Evolutionary conservation across 2,113 vertebrate species (phyloP), one percentile per base, ranked within the genome.

Genomic region (Atlantisia rogersi): DNA sequence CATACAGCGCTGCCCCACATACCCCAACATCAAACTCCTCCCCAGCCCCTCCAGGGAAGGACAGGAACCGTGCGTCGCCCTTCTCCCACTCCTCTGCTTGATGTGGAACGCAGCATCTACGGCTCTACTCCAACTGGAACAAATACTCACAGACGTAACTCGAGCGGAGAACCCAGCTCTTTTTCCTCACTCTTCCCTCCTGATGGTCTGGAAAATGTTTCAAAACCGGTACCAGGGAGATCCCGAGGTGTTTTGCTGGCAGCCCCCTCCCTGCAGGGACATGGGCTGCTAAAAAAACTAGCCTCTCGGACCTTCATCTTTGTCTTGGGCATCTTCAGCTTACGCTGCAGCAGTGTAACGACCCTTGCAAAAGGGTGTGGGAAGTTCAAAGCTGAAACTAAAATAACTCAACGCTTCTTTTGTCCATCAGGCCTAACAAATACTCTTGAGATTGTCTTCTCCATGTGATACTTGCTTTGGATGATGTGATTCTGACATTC

Each of bases 121-220:
- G 5, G 29, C 19, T 50, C 70, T 46, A 10, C 2, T 20, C 73
- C 40, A 4, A 15, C 82, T 35, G 70, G 62, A 79, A 42, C 53
- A 17, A 35, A 29, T 5, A 12, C 16, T 19, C 18, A 50, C 1
- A 4, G 24, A 17, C 4, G 1, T 5, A 21, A 16, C n/a, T 26
- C 0, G 1, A 16, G 26, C 5, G 40, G 22, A 71, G 35, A 59
- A 10, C 8, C 48, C 37, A 1, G 46, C 46, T 2, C 39, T 28
- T 31, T 5, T 7, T 2, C 60, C 26, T 18, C 1, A 12, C 74
- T 53, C 29, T 48, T 59, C 73, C 50, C 80, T 53, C 59, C 32
- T 3, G 32, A 21, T 6, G 32, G 37, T 28, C 11, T 28, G 39
- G 19, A 42, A 17, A 7, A 24, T 0, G 0, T 18, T 60, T 13